Base-by-base conservation (phyloP, 2,888 invertebrate genomes). In the Cinara cedri region DNA sequence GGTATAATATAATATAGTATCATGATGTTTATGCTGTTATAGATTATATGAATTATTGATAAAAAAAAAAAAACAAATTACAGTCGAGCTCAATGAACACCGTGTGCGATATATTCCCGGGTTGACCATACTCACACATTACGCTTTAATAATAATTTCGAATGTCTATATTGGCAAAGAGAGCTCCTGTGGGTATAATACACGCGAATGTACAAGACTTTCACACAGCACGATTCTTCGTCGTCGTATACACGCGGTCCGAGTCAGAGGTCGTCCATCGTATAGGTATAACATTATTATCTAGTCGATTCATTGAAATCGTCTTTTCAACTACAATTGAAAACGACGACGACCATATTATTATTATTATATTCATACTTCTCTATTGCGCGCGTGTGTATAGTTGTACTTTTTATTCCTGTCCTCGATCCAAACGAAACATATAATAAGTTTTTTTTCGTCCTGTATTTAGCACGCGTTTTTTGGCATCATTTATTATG, bases 141-240 rank as follows among this genome's bases (percentile, higher is more conserved):
- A 76, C n/a, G n/a, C n/a, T n/a, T n/a, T n/a, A n/a, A n/a, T 76
- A 57, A 57, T 70, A 44, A 57, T 55, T 75, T 19, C 19, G 46
- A 60, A 70, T 13, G 34, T 55, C 68, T 57, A 42, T 57, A 42
- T 51, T 51, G 78, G 62, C n/a, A 42, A 78, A 51, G 70, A 70
- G 49, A 70, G 68, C 57, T 16, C 3, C 34, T 34, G 34, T 6
- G 34, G 34, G 34, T 34, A 55, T 55, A 24, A 68, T 78, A 49
- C 63, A 62, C n/a, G 13, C n/a, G n/a, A 14, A 21, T 8, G 14
- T 9, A 2, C 54, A 9, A 44, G 55, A 78, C 78, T 78, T 78
- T 78, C 78, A 78, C 78, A 51, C 51, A 4, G 68, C 78, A 78
- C 78, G 78, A 78, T 78, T 78, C 68, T 60, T 60, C 42, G 3